Conservation (phyloP, 2,113 vertebrate species). For the Pachypanchax playfairii region DNA sequence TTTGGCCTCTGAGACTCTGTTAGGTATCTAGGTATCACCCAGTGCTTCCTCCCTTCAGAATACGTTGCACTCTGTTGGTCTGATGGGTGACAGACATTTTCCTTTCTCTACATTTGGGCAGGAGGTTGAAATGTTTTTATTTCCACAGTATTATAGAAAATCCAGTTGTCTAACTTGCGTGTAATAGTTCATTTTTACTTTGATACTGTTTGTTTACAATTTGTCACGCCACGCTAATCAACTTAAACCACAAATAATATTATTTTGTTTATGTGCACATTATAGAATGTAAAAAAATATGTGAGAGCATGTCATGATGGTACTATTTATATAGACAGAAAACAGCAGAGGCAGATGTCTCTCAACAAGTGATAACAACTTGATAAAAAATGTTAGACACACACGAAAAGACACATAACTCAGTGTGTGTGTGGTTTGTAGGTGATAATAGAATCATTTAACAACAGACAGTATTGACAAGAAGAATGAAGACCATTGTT, state of each 20-base stretch:
- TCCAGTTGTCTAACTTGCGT: background rate
- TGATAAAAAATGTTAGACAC: slow-evolving; percentile 12
- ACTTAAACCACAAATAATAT: no score
- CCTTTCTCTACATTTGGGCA: background rate
- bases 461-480: slow-evolving; percentile 34
- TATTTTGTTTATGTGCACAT: no score
- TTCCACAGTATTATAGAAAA: background rate
- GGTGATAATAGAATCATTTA: slow-evolving; percentile 40
- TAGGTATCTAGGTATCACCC: slow-evolving; percentile 37
- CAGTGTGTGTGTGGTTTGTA: slow-evolving; percentile 12
- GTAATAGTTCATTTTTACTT: no score
- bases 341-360: slow-evolving; percentile 33
- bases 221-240: no score
- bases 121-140: slow-evolving; percentile 3
- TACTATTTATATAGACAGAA: slow-evolving; percentile 58
- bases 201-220: no score
- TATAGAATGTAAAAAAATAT: no score
- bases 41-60: slow-evolving; percentile 1
- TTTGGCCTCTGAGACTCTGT: background rate
- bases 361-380: slow-evolving; percentile 33
- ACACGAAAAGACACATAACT: slow-evolving; percentile 13
- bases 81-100: slow-evolving; percentile 32
- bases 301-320: slow-evolving; percentile 6
- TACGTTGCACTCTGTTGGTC: slow-evolving; percentile 14
- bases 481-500: background rate